Conservation (phyloP, 2,113 vertebrate genomes). For the Copsychus sechellarum region DNA sequence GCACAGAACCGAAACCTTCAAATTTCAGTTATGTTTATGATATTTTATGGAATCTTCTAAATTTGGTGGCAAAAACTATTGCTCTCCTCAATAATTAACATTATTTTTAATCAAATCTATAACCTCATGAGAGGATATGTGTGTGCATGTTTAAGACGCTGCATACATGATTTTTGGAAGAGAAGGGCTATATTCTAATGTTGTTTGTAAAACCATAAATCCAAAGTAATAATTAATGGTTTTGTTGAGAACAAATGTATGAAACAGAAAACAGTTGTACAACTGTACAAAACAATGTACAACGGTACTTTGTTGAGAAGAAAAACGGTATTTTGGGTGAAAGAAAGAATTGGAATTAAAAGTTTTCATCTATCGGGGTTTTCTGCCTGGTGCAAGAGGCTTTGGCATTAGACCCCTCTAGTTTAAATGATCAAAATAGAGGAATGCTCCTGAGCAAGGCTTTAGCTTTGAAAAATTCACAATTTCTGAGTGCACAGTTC, state of each 20-base stretch:
- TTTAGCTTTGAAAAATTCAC: background rate
- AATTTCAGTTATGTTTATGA: accelerated
- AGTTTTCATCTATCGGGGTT: background rate
- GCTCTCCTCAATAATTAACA: background rate
- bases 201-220: background rate
- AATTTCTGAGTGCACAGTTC: background rate
- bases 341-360: background rate
- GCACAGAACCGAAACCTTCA: background rate
- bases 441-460: background rate
- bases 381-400: background rate
- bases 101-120: background rate
- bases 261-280: too few relatives aligned
- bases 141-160: background rate
- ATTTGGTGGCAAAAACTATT: background rate
- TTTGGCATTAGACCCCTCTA: background rate
- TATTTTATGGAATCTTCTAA: background rate
- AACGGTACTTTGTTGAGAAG: background rate
- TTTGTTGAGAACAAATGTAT: background rate
- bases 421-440: background rate
- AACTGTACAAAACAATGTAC: too few relatives aligned
- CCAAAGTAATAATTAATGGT: background rate
- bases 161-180: background rate
- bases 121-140: background rate
- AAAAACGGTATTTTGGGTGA: background rate
- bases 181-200: background rate